Percentiles rank a stretch among this genome's conserved stretches.
Conservation (phyloP, 1,140 invertebrate species). For the Macrostomum lignano region DNA sequence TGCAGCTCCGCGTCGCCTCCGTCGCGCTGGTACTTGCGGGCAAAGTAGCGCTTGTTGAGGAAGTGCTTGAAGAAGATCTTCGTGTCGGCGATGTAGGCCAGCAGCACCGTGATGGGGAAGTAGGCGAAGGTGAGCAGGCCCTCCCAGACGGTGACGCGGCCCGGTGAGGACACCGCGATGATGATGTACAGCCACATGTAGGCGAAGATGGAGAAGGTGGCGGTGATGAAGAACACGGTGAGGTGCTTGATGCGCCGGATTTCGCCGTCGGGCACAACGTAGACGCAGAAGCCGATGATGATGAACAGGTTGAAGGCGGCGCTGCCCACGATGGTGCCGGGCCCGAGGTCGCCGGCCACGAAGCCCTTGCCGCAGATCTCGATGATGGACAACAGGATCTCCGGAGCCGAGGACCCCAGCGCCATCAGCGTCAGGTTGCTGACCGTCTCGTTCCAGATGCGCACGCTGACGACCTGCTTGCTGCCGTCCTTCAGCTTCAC, state of each 20-base stretch:
- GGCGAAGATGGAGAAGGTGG: conserved; percentile 83
- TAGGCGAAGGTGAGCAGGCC: conserved; percentile 72
- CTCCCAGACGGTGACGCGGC: conserved; percentile 53
- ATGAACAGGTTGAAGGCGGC: conserved; percentile 94
- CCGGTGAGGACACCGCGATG: conserved; percentile 48
- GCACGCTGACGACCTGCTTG: conserved; percentile 48
- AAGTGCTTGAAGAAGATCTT: conserved; percentile 56
- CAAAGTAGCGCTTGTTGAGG: conserved; percentile 60
- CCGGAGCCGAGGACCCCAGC: conserved; percentile 85
- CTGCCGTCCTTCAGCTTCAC: conserved; percentile 48
- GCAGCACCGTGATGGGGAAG: conserved; percentile 75
- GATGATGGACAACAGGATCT: conserved; percentile 81
- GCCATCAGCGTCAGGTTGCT: conserved; percentile 96
- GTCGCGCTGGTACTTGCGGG: background rate
- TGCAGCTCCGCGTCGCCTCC: background rate
- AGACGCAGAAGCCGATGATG: conserved; percentile 79
- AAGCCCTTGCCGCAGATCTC: conserved; percentile 45
- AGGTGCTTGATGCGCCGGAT: conserved; percentile 75
- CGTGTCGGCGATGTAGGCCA: conserved; percentile 74
- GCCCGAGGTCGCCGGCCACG: conserved; percentile 74
- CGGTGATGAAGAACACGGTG: conserved; percentile 83
- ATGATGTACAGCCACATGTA: conserved; percentile 99
- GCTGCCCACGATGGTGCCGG: conserved; percentile 87
- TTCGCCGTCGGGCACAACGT: conserved; percentile 61
- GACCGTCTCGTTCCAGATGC: conserved; percentile 70